Conservation (phyloP, 2,113 vertebrate species). For the Cochlearius cochlearius region DNA sequence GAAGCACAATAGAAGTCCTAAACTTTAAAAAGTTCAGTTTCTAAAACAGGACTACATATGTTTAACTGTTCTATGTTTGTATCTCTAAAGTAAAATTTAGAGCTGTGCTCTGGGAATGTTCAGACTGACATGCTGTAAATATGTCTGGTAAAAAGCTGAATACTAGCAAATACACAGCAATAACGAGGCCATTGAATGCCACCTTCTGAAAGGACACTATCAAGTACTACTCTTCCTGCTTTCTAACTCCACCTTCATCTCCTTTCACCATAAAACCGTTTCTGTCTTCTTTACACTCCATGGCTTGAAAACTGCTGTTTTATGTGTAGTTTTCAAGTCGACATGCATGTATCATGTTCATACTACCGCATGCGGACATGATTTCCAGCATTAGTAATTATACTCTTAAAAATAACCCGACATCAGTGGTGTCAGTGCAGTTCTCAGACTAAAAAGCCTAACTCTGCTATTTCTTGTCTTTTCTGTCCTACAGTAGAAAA, state of each 20-base stretch:
- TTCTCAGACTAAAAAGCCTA: conserved; percentile 9
- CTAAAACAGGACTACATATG: conserved; percentile 48
- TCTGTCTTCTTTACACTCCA: neutral
- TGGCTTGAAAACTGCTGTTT: neutral
- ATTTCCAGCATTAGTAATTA: neutral
- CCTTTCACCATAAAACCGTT: neutral
- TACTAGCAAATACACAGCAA: conserved; percentile 45
- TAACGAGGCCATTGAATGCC: conserved; percentile 65
- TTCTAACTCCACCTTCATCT: neutral
- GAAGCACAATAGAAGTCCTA: conserved; percentile 77
- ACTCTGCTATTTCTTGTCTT: neutral
- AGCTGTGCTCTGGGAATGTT: conserved; percentile 72
- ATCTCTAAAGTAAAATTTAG: conserved; percentile 64
- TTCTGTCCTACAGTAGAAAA: neutral
- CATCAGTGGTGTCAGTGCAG: neutral
- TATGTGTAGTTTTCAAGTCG: neutral
- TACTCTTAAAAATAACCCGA: neutral
- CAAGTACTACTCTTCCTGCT: conserved; percentile 47
- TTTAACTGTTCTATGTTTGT: conserved; percentile 70
- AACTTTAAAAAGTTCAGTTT: conserved; percentile 58
- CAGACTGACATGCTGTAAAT: conserved; percentile 61
- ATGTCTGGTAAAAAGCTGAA: conserved; percentile 40
- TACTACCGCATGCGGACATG: neutral
- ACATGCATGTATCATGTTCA: neutral
- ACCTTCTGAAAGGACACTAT: conserved; percentile 69